Percentiles rank a stretch among this genome's conserved stretches.
Conservation (phyloP, 2,113 vertebrate species). For the Neodon shergylaensis region DNA sequence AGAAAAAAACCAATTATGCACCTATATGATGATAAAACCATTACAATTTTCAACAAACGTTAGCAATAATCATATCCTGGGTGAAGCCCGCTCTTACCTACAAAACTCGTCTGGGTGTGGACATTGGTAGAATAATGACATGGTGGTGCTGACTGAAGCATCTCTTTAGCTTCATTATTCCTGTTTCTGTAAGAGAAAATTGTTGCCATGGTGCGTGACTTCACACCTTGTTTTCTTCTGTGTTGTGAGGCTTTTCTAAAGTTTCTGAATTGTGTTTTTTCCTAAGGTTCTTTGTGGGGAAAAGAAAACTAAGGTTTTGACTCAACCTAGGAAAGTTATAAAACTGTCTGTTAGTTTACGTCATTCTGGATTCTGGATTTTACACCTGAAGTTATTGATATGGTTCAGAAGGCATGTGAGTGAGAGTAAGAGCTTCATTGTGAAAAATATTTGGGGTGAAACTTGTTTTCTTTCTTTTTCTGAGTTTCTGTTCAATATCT, state of each 20-base stretch:
- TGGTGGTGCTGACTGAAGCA: not conserved
- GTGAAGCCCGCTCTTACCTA: not conserved
- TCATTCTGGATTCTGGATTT: not conserved
- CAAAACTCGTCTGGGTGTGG: not conserved
- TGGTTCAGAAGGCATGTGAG: not conserved
- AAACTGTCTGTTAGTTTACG: not conserved
- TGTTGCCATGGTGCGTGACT: not conserved
- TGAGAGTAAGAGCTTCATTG: not conserved
- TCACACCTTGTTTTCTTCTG: not conserved
- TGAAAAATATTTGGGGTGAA: not conserved
- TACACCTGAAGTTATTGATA: not conserved
- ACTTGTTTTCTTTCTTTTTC: not conserved
- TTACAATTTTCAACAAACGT: not conserved
- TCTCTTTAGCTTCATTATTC: not conserved
- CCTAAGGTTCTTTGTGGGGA: not conserved
- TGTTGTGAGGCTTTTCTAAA: not conserved
- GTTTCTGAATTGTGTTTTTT: not conserved
- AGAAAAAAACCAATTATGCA: slow-evolving; percentile 27
- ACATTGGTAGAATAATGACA: not conserved
- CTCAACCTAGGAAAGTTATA: not conserved
- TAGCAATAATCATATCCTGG: not conserved
- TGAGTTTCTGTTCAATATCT: not conserved
- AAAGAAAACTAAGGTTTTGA: not conserved
- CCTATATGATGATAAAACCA: not conserved
- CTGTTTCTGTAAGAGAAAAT: not conserved